Conservation (phyloP, 2,888 invertebrate species). For the Muscina levida region DNA sequence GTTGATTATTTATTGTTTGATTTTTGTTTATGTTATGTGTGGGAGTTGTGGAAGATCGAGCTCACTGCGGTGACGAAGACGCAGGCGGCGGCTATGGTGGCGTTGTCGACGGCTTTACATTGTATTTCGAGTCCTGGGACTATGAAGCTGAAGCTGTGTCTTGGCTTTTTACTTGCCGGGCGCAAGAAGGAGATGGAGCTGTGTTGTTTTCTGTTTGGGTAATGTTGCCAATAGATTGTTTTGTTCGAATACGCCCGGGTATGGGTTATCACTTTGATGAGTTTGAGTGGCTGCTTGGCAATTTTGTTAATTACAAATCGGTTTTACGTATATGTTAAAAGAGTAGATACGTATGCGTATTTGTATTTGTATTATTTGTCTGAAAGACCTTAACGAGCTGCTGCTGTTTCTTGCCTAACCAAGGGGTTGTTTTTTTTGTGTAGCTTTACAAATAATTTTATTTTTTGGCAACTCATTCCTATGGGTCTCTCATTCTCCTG, state of each 20-base stretch:
- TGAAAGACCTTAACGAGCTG: conserved; percentile 63
- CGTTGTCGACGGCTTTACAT: background rate
- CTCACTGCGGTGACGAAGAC: too few species aligned
- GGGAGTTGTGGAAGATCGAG: background rate
- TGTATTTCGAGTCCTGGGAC: conserved; percentile 3
- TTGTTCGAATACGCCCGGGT: conserved; percentile 5
- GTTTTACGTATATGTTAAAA: conserved; percentile 68
- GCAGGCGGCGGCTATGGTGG: too few species aligned
- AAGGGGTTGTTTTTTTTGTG: conserved; percentile 57
- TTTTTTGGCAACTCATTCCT: conserved; percentile 48
- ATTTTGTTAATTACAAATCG: conserved; percentile 80
- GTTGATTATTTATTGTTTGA: conserved; percentile 62
- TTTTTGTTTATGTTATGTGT: conserved; percentile 32
- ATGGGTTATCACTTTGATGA: conserved; percentile 55
- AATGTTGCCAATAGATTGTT: conserved; percentile 31
- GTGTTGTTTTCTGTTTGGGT: conserved; percentile 7
- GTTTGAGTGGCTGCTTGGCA: conserved; percentile 77
- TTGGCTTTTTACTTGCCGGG: background rate
- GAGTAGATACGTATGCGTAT: conserved; percentile 40
- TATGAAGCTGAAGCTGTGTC: conserved; percentile 7
- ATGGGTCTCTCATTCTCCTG: conserved; percentile 27
- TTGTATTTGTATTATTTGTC: conserved; percentile 57
- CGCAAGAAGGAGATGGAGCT: background rate
- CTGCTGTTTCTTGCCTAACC: conserved; percentile 30
- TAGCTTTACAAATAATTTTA: conserved; percentile 13